phyloP scores from a whole-genome alignment of 2,797 vertebrate species.

The Myotis findleyi region DNA sequence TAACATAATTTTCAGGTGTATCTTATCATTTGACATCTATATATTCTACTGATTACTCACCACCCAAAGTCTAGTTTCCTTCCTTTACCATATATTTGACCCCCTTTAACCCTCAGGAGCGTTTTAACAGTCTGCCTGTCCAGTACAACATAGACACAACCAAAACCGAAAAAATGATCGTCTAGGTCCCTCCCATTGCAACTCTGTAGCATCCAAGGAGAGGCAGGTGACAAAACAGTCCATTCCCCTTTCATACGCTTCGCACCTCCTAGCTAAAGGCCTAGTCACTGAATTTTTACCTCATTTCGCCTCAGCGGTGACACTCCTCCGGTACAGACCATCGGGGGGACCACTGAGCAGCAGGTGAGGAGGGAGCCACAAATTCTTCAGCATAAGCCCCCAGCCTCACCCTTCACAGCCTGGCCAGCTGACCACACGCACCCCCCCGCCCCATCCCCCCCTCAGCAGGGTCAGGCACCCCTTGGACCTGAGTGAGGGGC shows the following conservation, averaged over 20 bases:
- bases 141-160: background rate
- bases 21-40: background rate
- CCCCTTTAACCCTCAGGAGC: background rate
- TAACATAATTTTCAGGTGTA: background rate
- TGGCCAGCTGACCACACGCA: background rate
- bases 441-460: too few species aligned
- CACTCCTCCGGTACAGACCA: background rate
- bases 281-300: background rate
- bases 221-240: background rate
- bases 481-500: background rate
- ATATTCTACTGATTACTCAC: background rate
- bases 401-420: background rate
- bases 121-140: background rate
- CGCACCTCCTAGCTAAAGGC: background rate
- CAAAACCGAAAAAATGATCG: background rate
- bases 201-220: background rate
- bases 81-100: background rate
- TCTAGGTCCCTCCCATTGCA: background rate
- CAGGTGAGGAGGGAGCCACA: background rate
- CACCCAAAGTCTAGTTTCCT: background rate
- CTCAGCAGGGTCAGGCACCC: background rate
- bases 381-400: background rate
- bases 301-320: constrained; percentile 37
- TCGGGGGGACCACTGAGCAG: background rate
- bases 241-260: background rate